Percentiles rank a stretch among this genome's conserved stretches.
Conservation (phyloP, 2,113 vertebrate genomes). For the Corythaeola cristata region DNA sequence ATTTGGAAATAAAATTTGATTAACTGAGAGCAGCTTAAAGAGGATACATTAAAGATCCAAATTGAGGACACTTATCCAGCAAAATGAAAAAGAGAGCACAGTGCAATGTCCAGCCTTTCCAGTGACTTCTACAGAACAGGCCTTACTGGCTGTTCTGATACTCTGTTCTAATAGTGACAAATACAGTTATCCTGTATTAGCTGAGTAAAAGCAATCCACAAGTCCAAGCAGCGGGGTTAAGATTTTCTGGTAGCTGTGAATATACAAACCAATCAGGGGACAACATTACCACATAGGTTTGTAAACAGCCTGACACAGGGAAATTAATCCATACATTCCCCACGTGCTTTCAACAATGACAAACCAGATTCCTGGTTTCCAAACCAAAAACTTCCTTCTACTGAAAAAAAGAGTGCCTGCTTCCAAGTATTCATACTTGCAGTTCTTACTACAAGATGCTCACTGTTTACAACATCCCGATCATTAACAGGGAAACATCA, state of each 20-base stretch:
- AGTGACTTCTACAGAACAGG: neutral
- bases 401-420: neutral
- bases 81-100: conserved; percentile 47
- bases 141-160: neutral
- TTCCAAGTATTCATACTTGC: neutral
- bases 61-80: conserved; percentile 57
- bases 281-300: neutral
- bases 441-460: neutral
- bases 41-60: conserved; percentile 72
- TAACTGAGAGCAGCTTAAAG: conserved; percentile 72
- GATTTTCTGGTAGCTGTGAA: neutral
- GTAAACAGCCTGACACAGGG: neutral
- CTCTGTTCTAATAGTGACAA: neutral
- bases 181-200: neutral
- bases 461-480: neutral
- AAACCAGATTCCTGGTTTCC: neutral
- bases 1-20: conserved; percentile 72
- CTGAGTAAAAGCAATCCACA: neutral
- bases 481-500: neutral
- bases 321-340: neutral
- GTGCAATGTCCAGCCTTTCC: neutral
- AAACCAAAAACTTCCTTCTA: neutral
- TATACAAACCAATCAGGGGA: neutral
- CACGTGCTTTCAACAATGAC: neutral
- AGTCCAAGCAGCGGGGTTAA: neutral